A percentile compares a stretch with the other conserved stretches of the same genome.
Evolutionary conservation across 2,888 invertebrate genomes (phyloP).

Genomic region (Eupithecia exiguata): DNA sequence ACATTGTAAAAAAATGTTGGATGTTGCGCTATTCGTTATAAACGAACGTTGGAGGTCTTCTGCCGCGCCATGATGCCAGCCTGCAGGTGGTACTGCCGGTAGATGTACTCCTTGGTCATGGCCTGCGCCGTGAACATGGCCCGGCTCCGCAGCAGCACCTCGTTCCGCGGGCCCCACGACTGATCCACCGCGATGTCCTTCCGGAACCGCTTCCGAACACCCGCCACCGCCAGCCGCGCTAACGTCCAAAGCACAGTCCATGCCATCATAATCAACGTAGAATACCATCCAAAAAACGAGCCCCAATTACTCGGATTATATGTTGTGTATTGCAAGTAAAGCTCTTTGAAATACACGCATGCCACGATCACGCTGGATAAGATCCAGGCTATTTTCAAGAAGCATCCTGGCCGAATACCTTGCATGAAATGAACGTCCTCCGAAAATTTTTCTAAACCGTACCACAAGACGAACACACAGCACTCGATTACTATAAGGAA

Average conservation of each 20-base stretch:
- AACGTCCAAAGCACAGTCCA: constrained; percentile 41
- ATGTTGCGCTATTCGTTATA: constrained; percentile 5
- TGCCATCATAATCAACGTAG: constrained; percentile 37
- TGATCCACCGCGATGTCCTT: constrained; percentile 55
- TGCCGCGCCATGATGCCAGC: constrained; percentile 70
- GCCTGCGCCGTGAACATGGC: constrained; percentile 79
- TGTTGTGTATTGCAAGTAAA: constrained; percentile 26
- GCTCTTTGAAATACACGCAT: constrained; percentile 56
- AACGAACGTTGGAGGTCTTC: constrained; percentile 54
- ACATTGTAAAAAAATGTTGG: neutral
- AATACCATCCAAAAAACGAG: constrained; percentile 44
- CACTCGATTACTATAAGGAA: constrained; percentile 59
- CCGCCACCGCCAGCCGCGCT: constrained; percentile 50
- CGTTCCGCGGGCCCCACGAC: constrained; percentile 69
- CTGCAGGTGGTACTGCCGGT: constrained; percentile 76
- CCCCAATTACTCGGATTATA: neutral
- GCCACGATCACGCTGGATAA: constrained; percentile 49
- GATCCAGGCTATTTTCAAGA: constrained; percentile 64
- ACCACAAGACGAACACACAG: constrained; percentile 67
- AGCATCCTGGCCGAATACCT: constrained; percentile 65
- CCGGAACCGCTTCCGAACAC: constrained; percentile 48
- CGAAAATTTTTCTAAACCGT: constrained; percentile 68
- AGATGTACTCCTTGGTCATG: constrained; percentile 81
- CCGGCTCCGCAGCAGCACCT: constrained; percentile 69
- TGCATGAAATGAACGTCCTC: constrained; percentile 80